These are phyloP conservation scores for Lasius platythorax DNA, from an alignment of 2,888 invertebrate genomes.

Conservation along the genomic window DNA sequence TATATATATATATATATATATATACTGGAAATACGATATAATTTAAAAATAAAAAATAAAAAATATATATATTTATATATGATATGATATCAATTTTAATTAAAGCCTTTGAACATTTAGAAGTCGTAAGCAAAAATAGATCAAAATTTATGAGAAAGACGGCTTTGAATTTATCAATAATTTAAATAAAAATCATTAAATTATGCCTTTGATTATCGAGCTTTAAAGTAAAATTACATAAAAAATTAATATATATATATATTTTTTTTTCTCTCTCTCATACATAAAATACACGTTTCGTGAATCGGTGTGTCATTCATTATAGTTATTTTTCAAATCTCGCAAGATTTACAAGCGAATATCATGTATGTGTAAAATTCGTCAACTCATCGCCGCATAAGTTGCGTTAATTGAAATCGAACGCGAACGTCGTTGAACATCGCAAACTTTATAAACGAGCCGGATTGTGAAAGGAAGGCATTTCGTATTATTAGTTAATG, in stretches of 20 bases:
- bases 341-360: background rate
- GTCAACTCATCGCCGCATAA: background rate
- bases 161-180: background rate
- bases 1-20: too few species aligned
- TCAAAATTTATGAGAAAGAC: background rate
- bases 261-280: background rate
- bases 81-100: background rate
- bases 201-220: background rate
- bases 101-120: background rate
- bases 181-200: background rate
- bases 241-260: background rate
- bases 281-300: background rate
- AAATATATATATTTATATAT: background rate
- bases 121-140: background rate
- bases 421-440: background rate
- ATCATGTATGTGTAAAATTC: background rate
- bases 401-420: background rate
- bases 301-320: background rate
- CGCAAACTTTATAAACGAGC: constrained; percentile 4
- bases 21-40: too few species aligned
- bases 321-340: background rate
- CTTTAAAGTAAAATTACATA: background rate
- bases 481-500: constrained; percentile 48
- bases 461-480: background rate
- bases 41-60: too few species aligned